Conservation (phyloP, 2,888 invertebrate species). For the Mimumesa dahlbomi region DNA sequence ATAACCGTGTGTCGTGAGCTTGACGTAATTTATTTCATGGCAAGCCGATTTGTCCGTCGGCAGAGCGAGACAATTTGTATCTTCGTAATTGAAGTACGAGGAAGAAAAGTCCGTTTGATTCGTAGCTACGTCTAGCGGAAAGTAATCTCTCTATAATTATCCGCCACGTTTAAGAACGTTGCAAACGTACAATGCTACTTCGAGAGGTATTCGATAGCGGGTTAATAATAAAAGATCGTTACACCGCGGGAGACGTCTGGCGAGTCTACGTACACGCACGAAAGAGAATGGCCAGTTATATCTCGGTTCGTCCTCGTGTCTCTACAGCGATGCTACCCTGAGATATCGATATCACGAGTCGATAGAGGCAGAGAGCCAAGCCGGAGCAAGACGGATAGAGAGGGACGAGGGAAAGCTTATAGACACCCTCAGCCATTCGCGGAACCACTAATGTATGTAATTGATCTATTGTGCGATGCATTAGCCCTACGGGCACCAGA, state of each 20-base stretch:
- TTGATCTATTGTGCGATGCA: slow-evolving; percentile 79
- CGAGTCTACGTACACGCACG: slow-evolving; percentile 21
- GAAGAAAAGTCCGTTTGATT: too few species aligned
- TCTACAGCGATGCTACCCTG: slow-evolving; percentile 45
- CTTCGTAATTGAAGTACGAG: too few species aligned
- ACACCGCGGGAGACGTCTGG: slow-evolving; percentile 29
- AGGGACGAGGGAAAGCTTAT: slow-evolving; percentile 52
- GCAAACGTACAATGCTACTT: too few species aligned
- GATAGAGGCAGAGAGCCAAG: slow-evolving; percentile 20
- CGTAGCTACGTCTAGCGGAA: too few species aligned
- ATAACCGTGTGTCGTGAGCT: too few species aligned
- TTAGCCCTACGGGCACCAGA: slow-evolving; percentile 72
- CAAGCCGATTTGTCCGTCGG: too few species aligned
- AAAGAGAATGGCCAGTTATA: slow-evolving; percentile 36
- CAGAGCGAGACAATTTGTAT: too few species aligned
- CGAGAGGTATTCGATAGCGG: too few species aligned
- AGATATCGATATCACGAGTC: slow-evolving; percentile 66
- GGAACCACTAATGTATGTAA: slow-evolving; percentile 77
- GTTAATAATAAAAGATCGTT: slow-evolving; percentile 45
- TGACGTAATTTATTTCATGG: too few species aligned
- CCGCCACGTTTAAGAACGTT: too few species aligned
- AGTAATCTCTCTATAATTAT: too few species aligned
- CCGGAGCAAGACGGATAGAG: slow-evolving; percentile 38
- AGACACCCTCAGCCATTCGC: slow-evolving; percentile 71
- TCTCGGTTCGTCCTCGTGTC: slow-evolving; percentile 48